Evolutionary conservation across 2,888 invertebrate genomes (phyloP).

Genomic region (Drymonia ruficornis): DNA sequence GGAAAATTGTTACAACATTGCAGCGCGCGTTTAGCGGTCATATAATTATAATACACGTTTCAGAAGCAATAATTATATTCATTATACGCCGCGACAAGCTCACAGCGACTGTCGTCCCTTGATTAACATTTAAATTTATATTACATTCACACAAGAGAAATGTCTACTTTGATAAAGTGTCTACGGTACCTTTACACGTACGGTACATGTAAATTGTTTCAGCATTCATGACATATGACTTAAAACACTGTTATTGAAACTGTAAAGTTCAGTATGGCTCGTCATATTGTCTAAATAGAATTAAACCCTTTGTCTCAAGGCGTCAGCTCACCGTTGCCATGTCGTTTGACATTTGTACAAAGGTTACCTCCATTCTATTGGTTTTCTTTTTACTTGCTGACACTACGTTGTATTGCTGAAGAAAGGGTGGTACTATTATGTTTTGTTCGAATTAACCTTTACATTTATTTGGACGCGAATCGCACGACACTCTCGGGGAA

Average conservation of each 20-base stretch:
- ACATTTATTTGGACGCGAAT: slow-evolving; percentile 38
- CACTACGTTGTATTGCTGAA: slow-evolving; percentile 67
- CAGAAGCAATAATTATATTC: slow-evolving; percentile 63
- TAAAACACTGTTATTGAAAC: slow-evolving; percentile 47
- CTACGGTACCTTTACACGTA: slow-evolving; percentile 61
- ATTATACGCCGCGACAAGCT: slow-evolving; percentile 59
- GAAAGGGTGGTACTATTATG: slow-evolving; percentile 75
- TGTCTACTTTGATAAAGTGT: slow-evolving; percentile 63
- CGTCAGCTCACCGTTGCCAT: slow-evolving; percentile 66
- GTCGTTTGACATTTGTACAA: slow-evolving; percentile 80
- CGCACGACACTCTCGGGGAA: slow-evolving; percentile 19
- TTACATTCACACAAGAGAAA: slow-evolving; percentile 66
- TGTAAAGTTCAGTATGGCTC: slow-evolving; percentile 62
- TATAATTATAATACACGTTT: slow-evolving; percentile 63
- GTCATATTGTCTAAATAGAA: slow-evolving; percentile 55
- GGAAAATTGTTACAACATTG: slow-evolving; percentile 41
- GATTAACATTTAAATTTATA: slow-evolving; percentile 75
- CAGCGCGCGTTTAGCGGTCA: slow-evolving; percentile 44
- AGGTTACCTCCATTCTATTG: slow-evolving; percentile 75
- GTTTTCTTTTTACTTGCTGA: slow-evolving; percentile 77
- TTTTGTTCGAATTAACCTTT: slow-evolving; percentile 70
- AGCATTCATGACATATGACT: slow-evolving; percentile 40
- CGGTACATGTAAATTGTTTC: slow-evolving; percentile 56
- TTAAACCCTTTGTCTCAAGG: slow-evolving; percentile 82
- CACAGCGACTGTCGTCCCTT: slow-evolving; percentile 65